Conservation (phyloP, 2,113 vertebrate genomes). For the Elephas maximus region DNA sequence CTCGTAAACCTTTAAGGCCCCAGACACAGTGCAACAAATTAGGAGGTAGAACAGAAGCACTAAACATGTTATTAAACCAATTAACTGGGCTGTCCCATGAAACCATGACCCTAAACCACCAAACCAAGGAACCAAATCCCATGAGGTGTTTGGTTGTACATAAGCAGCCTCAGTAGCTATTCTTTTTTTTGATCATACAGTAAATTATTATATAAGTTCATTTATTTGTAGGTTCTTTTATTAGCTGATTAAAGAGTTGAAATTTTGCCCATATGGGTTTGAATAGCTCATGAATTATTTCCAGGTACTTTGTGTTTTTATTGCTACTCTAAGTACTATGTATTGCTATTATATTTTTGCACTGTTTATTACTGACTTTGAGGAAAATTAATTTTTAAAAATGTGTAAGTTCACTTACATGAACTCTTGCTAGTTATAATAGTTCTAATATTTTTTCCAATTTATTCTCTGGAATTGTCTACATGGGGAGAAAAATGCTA, state of each 20-base stretch:
- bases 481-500: neutral
- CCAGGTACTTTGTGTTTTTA: neutral
- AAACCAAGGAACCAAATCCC: too few species aligned
- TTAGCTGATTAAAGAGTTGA: neutral
- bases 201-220: neutral
- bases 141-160: too few species aligned
- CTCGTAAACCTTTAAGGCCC: too few species aligned
- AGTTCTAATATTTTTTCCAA: neutral
- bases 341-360: neutral
- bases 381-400: neutral
- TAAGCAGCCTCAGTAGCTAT: too few species aligned
- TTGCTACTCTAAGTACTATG: neutral
- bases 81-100: too few species aligned
- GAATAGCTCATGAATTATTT: neutral
- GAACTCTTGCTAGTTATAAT: neutral
- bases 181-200: neutral
- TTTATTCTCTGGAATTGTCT: neutral
- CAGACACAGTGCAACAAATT: too few species aligned
- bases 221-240: neutral
- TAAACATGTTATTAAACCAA: too few species aligned
- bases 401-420: neutral
- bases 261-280: neutral
- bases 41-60: too few species aligned
- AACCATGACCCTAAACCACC: too few species aligned
- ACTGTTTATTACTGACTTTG: neutral